A percentile compares a stretch with the other conserved stretches of the same genome.
These are phyloP conservation scores for Lepilemur ruficaudatus DNA, from an alignment of 2,797 vertebrate species.

Conservation along the genomic window DNA sequence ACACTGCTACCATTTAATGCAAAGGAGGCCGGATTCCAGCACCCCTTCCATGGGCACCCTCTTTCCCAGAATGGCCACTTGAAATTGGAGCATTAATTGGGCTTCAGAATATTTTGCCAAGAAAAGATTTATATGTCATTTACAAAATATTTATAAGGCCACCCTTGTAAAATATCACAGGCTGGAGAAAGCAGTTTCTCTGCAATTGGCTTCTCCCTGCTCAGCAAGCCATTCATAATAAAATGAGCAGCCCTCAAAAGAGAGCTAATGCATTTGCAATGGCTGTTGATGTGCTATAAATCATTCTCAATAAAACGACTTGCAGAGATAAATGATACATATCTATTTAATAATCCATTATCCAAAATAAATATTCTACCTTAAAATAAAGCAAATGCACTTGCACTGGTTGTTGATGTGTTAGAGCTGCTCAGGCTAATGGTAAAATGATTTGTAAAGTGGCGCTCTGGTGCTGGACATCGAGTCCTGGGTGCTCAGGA, in stretches of 20 bases:
- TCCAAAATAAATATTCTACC: conserved; percentile 77
- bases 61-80: not conserved
- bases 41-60: not conserved
- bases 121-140: conserved; percentile 54
- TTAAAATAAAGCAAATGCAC: conserved; percentile 74
- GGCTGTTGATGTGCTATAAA: conserved; percentile 69
- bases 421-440: conserved; percentile 33
- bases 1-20: not conserved
- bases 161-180: conserved; percentile 25
- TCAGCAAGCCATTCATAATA: conserved; percentile 73
- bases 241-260: conserved; percentile 60
- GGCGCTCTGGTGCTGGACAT: not conserved
- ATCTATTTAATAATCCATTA: conserved; percentile 80
- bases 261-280: conserved; percentile 71
- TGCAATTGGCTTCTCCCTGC: conserved; percentile 17
- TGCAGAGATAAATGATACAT: conserved; percentile 77
- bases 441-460: conserved; percentile 63
- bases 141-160: conserved; percentile 66
- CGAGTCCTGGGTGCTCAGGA: not conserved
- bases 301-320: conserved; percentile 74
- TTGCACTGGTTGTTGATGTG: conserved; percentile 43
- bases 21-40: not conserved
- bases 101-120: conserved; percentile 33
- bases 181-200: not conserved
- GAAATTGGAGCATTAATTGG: conserved; percentile 23